These are phyloP conservation scores for Cyphomyrmex costatus DNA, from an alignment of 1,140 invertebrate genomes.

Conservation along the genomic window DNA sequence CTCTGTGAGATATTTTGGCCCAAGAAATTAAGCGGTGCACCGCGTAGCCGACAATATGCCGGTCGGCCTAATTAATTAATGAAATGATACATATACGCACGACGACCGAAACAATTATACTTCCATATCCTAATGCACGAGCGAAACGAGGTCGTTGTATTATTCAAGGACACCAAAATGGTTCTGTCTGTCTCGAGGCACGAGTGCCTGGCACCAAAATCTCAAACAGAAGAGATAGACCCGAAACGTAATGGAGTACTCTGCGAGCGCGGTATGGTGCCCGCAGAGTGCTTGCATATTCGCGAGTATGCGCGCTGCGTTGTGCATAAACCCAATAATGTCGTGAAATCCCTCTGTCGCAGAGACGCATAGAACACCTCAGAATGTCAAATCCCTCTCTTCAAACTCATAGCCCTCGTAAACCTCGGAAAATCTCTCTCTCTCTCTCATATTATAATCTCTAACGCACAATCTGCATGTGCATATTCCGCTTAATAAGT, in stretches of 20 bases:
- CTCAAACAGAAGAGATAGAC: conserved; percentile 39
- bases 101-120: conserved; percentile 50
- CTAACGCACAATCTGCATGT: not conserved
- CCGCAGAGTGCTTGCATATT: not conserved
- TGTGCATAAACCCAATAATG: conserved; percentile 44
- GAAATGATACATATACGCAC: conserved; percentile 42
- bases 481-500: not conserved
- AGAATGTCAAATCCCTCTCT: conserved; percentile 19
- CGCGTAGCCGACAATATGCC: conserved; percentile 16
- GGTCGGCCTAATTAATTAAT: conserved; percentile 39
- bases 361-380: conserved; percentile 61
- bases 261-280: conserved; percentile 13
- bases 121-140: conserved; percentile 54
- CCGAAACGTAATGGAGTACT: conserved; percentile 65
- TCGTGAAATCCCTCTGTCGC: conserved; percentile 43
- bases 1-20: not conserved
- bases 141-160: conserved; percentile 53
- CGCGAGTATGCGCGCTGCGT: conserved; percentile 28
- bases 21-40: conserved; percentile 33
- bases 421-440: conserved; percentile 6
- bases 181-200: conserved; percentile 53
- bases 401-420: not conserved
- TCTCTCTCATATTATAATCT: not conserved
- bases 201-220: conserved; percentile 28
- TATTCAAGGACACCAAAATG: conserved; percentile 49